Conservation (phyloP, 2,888 invertebrate genomes). For the Caenorhabditis wallacei region DNA sequence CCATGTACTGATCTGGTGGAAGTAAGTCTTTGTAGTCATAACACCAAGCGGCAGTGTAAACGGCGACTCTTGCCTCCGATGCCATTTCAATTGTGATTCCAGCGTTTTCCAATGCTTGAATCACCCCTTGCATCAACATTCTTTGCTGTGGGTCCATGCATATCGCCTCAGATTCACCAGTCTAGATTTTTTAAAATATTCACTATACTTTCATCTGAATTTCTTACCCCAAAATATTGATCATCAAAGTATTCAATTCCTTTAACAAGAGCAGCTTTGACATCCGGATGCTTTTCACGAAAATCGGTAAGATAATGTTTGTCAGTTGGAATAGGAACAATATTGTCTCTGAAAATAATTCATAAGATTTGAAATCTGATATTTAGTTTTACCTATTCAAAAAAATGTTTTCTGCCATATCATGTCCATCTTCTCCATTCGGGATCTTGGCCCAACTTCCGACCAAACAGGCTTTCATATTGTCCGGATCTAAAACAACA, state of each 20-base stretch:
- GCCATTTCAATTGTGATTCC: conserved; percentile 68
- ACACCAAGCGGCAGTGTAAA: conserved; percentile 70
- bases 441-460: conserved; percentile 67
- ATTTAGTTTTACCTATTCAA: conserved; percentile 37
- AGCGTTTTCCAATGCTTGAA: conserved; percentile 70
- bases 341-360: conserved; percentile 48
- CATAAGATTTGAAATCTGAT: not conserved
- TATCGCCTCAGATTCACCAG: conserved; percentile 69
- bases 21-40: conserved; percentile 71
- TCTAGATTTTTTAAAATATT: conserved; percentile 44
- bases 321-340: conserved; percentile 50
- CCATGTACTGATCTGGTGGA: conserved; percentile 72
- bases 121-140: conserved; percentile 68
- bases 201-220: not conserved
- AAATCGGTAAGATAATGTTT: conserved; percentile 58
- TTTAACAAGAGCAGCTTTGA: conserved; percentile 70
- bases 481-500: conserved; percentile 36
- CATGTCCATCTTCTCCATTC: conserved; percentile 61
- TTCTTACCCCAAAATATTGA: conserved; percentile 70
- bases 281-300: conserved; percentile 66
- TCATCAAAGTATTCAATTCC: conserved; percentile 72
- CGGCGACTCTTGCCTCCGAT: conserved; percentile 57
- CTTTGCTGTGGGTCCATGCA: conserved; percentile 74
- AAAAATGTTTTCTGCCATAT: conserved; percentile 66
- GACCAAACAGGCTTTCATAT: conserved; percentile 60